Conservation (phyloP, 2,888 invertebrate genomes). For the Acleris literana region DNA sequence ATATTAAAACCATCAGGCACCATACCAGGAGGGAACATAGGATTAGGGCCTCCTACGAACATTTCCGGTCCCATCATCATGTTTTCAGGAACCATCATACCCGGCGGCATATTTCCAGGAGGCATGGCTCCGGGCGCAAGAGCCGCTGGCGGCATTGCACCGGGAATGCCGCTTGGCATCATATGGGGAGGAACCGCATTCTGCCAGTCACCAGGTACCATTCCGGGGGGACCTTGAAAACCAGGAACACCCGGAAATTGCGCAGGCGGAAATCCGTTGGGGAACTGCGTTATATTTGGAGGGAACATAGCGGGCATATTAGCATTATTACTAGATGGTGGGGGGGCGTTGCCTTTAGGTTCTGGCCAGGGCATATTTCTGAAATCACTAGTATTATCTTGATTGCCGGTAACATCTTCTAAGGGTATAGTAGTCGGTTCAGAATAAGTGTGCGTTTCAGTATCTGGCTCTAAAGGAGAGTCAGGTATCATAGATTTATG, state of each 20-base stretch:
- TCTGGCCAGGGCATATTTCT: slow-evolving; percentile 92
- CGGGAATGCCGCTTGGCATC: slow-evolving; percentile 66
- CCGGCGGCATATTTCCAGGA: slow-evolving; percentile 62
- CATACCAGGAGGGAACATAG: slow-evolving; percentile 58
- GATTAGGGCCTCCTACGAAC: slow-evolving; percentile 61
- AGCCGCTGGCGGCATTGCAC: slow-evolving; percentile 58
- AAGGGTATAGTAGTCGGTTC: slow-evolving; percentile 94
- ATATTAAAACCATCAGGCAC: slow-evolving; percentile 74
- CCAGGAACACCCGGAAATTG: slow-evolving; percentile 73
- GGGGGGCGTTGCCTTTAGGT: slow-evolving; percentile 87
- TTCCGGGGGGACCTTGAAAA: slow-evolving; percentile 67
- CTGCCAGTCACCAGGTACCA: slow-evolving; percentile 71
- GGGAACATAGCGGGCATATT: slow-evolving; percentile 77
- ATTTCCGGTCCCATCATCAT: slow-evolving; percentile 79
- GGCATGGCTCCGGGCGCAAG: slow-evolving; percentile 64
- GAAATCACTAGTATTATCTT: slow-evolving; percentile 91
- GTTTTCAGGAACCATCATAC: slow-evolving; percentile 76
- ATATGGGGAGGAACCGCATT: slow-evolving; percentile 68
- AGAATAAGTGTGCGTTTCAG: slow-evolving; percentile 88
- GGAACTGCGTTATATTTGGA: slow-evolving; percentile 72
- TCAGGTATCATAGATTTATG: slow-evolving; percentile 93
- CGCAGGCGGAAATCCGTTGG: slow-evolving; percentile 72
- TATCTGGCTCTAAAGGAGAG: slow-evolving; percentile 93
- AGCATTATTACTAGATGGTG: slow-evolving; percentile 52
- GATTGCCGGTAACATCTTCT: slow-evolving; percentile 93